Evolutionary conservation across 2,113 vertebrate genomes (phyloP).

Genomic region (Bettongia penicillata): DNA sequence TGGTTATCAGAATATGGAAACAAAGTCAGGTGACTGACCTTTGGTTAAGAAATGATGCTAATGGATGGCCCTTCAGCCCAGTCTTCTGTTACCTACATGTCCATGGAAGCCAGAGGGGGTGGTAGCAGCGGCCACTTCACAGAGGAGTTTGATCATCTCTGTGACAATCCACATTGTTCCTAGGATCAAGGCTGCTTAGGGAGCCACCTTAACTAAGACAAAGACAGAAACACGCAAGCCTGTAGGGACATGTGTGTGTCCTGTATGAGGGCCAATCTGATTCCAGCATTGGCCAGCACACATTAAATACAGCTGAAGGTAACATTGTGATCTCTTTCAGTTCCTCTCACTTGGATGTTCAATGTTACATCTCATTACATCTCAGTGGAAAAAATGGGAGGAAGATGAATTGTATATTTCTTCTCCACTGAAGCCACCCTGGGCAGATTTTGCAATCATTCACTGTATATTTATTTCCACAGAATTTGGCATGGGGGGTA

Average conservation of each 20-base stretch:
- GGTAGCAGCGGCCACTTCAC: neutral
- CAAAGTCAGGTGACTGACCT: neutral
- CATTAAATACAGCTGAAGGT: neutral
- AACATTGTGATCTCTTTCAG: neutral
- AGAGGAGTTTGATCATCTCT: neutral
- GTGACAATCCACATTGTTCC: neutral
- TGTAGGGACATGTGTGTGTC: neutral
- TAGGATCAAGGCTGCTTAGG: neutral
- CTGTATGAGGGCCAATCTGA: neutral
- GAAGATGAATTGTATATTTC: slow-evolving; percentile 2
- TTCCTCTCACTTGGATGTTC: neutral
- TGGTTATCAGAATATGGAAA: neutral
- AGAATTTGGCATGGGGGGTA: slow-evolving; percentile 9
- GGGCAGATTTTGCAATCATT: slow-evolving; percentile 38
- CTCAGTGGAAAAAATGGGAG: neutral
- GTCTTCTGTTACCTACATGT: neutral
- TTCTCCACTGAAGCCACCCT: neutral
- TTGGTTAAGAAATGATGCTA: neutral
- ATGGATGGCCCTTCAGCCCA: neutral
- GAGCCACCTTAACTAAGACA: neutral
- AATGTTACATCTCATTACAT: slow-evolving; percentile 11
- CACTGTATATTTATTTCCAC: slow-evolving; percentile 22
- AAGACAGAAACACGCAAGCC: neutral
- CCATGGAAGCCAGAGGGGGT: neutral
- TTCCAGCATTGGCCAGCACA: neutral